Base-by-base conservation (phyloP, 2,797 vertebrate species). In the Clarias fuscus region DNA sequence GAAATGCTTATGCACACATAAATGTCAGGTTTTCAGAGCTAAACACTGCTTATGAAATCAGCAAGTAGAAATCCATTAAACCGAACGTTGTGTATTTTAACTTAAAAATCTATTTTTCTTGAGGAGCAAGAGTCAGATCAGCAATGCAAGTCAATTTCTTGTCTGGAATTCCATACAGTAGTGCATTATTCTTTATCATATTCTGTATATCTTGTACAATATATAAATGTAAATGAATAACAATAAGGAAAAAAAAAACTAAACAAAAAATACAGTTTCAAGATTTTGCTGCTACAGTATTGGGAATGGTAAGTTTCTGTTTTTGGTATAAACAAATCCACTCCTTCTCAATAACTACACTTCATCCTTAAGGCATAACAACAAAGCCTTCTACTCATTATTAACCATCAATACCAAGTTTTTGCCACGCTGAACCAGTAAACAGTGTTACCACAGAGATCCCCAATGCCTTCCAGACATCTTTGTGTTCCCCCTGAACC, bases 401-500 rank as follows among this genome's bases (percentile, higher is more conserved):
- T 86, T 86, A 40, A 84, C 56, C 65, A 84, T 84, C 62, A 7
- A 71, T 64, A 37, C n/a, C 59, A 30, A 56, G 64, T 62, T 65
- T 80, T 56, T 56, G 17, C 65, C 43, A 65, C 43, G 59, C 48
- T 30, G 5, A 83, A 24, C 59, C 81, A 13, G 43, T 71, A 85
- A 83, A 30, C 62, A 40, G 59, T 17, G 59, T 80, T 58, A 53
- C 72, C 76, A 82, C 72, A 71, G 59, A 56, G 83, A 86, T 82
- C 78, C 33, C 20, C 65, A 17, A 59, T 18, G 53, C 72, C 65
- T 70, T 78, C 37, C 90, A 92, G 93, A 91, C 90, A 88, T 86
- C 87, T 87, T 92, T 93, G 91, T 92, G 92, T 90, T 91, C 93
- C 91, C 91, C 91, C 92, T 90, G 88, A 92, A 91, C 81, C 92